Percentiles rank a stretch among this genome's conserved stretches.
Evolutionary conservation across 2,888 invertebrate species (phyloP).

Genomic region (Schrankia costaestrigalis): DNA sequence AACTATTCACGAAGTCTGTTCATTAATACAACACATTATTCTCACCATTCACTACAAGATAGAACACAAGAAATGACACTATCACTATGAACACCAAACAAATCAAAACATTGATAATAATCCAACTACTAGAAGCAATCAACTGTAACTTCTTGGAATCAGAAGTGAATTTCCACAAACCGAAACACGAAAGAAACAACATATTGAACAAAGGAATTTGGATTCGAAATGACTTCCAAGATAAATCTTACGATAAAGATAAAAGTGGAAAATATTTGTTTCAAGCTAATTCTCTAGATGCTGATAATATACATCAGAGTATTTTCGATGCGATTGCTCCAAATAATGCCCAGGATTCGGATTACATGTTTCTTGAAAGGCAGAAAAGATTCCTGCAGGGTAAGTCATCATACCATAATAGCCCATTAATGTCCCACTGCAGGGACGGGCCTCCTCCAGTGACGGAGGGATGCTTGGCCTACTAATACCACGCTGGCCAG

Average conservation of each 20-base stretch:
- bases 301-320: conserved; percentile 47
- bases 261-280: conserved; percentile 51
- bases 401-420: conserved; percentile 39
- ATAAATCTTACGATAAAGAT: conserved; percentile 27
- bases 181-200: conserved; percentile 54
- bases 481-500: too few relatives aligned
- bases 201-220: conserved; percentile 62
- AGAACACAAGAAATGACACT: conserved; percentile 32
- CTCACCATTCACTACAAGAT: conserved; percentile 26
- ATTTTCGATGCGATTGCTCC: conserved; percentile 45
- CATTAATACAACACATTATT: conserved; percentile 42
- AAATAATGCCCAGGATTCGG: conserved; percentile 34
- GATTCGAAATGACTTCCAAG: conserved; percentile 36
- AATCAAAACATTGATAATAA: conserved; percentile 37
- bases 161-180: conserved; percentile 38
- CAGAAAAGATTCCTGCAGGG: conserved; percentile 47
- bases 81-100: conserved; percentile 48
- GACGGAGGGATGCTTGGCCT: too few relatives aligned
- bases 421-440: neutral
- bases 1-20: conserved; percentile 31
- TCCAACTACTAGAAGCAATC: conserved; percentile 16
- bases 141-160: conserved; percentile 31
- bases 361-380: conserved; percentile 48
- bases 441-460: too few relatives aligned
- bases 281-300: conserved; percentile 50